phyloP scores from a whole-genome alignment of 2,113 vertebrate species.

The Macroglossus sobrinus region DNA sequence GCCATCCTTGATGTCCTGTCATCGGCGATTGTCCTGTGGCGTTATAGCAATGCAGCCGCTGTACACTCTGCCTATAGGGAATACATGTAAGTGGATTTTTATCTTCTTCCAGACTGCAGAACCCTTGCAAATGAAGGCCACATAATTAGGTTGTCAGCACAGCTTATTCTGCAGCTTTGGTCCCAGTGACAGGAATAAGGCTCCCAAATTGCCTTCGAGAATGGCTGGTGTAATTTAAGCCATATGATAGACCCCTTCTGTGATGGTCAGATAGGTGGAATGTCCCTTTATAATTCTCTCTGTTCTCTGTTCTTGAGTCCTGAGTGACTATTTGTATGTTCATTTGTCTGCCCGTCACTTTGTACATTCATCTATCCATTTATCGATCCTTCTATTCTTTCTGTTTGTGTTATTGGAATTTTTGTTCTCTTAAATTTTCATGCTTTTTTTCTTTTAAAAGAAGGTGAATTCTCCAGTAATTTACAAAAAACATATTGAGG shows the following conservation, averaged over 20 bases:
- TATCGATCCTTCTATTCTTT: neutral
- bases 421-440: neutral
- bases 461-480: neutral
- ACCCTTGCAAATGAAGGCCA: neutral
- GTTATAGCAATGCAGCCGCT: constrained; percentile 97
- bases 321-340: neutral
- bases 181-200: neutral
- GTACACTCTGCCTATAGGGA: constrained; percentile 98
- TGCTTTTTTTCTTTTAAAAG: neutral
- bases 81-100: constrained; percentile 91
- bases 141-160: neutral
- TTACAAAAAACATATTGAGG: neutral
- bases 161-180: neutral
- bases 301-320: neutral
- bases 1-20: constrained; percentile 96
- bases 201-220: neutral
- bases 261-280: neutral
- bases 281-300: neutral
- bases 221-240: neutral
- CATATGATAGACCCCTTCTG: neutral
- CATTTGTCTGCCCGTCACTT: neutral
- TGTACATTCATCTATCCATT: neutral
- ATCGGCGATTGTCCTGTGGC: constrained; percentile 96
- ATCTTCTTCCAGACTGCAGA: neutral
- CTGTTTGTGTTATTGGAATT: neutral